Evolutionary conservation across 1,140 invertebrate genomes (phyloP).

Genomic region (Heliconius himera): DNA sequence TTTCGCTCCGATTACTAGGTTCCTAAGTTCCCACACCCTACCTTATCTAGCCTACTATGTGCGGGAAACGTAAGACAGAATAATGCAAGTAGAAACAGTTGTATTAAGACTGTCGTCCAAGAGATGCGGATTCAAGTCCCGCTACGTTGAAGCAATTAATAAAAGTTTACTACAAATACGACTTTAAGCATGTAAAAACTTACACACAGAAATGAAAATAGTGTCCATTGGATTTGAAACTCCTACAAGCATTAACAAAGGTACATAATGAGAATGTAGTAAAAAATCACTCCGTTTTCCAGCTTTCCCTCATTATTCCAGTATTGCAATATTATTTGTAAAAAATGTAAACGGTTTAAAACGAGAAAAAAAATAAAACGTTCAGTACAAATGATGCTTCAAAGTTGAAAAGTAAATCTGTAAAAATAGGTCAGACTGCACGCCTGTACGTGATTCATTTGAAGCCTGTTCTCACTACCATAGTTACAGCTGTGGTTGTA

Average conservation of each 20-base stretch:
- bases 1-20: too few species aligned
- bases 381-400: slow-evolving; percentile 19
- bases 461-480: not conserved
- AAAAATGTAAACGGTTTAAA: not conserved
- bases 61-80: too few species aligned
- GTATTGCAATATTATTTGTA: not conserved
- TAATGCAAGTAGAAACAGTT: too few species aligned
- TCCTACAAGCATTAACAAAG: too few species aligned
- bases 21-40: too few species aligned
- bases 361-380: not conserved
- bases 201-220: too few species aligned
- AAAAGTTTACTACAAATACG: too few species aligned
- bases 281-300: not conserved
- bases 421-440: slow-evolving; percentile 19
- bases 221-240: too few species aligned
- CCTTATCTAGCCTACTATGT: too few species aligned
- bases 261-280: too few species aligned
- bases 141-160: not conserved
- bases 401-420: slow-evolving; percentile 19
- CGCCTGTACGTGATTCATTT: not conserved
- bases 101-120: too few species aligned
- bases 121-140: not conserved
- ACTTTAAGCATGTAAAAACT: too few species aligned
- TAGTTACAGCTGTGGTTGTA: not conserved
- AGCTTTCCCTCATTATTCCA: not conserved